A percentile compares a stretch with the other conserved stretches of the same genome.
phyloP scores from a whole-genome alignment of 2,888 invertebrate species.

The Ophion ventricosus region DNA sequence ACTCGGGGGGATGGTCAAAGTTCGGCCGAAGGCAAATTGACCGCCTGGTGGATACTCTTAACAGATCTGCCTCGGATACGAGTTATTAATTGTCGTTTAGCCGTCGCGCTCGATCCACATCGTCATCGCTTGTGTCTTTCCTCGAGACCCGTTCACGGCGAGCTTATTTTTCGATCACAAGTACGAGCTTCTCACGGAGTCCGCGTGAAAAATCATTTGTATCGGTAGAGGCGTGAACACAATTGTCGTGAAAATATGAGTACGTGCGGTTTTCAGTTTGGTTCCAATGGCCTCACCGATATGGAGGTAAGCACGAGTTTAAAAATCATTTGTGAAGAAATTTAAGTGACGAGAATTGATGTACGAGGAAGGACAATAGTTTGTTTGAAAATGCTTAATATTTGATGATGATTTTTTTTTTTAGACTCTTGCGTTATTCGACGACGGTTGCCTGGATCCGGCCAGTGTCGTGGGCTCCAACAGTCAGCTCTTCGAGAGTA shows the following conservation, averaged over 20 bases:
- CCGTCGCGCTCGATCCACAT: conserved; percentile 7
- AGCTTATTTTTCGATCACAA: not conserved
- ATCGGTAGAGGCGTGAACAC: not conserved
- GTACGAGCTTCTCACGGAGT: not conserved
- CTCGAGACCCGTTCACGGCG: not conserved
- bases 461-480: not conserved
- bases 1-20: conserved; percentile 60
- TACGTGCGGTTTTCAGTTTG: not conserved
- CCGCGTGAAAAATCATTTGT: no score
- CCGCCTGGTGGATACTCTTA: not conserved
- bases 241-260: conserved; percentile 4
- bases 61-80: conserved; percentile 36
- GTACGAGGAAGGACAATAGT: not conserved
- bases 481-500: not conserved
- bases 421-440: conserved; percentile 53
- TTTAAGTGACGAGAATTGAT: not conserved
- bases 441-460: conserved; percentile 42
- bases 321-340: not conserved
- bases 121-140: not conserved
- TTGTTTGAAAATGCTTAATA: not conserved
- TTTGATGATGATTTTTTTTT: conserved; percentile 23
- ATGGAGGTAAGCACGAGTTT: conserved; percentile 30
- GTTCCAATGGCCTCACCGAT: conserved; percentile 5
- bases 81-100: conserved; percentile 37
- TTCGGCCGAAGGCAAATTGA: conserved; percentile 23